Base-by-base conservation (phyloP, 2,797 vertebrate species). In the Bryconaethiops microstoma region DNA sequence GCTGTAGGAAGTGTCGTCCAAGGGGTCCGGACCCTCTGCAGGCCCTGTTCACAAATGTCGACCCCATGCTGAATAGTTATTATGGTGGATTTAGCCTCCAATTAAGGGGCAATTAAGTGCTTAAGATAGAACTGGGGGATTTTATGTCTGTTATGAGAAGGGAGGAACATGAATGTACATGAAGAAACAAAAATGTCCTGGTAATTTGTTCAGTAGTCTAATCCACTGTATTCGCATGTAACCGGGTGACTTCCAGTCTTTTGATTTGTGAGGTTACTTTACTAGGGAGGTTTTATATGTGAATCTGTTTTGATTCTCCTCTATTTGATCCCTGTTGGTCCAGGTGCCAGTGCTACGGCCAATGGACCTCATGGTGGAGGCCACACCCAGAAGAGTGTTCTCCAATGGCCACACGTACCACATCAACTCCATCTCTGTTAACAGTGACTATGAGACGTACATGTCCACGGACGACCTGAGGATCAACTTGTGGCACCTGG, bases 281-380 rank as follows among this genome's bases (percentile, higher is more conserved):
- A 39, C 5, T 39, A 12, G 19, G 25, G 23, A 48, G 57, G 55
- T 19, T 68, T 13, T 21, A 14, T 17, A 60, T 14, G 4, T 19
- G 13, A 39, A 71, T 72, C 45, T 62, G 6, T 81, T 42, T 45
- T 42, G 40, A n/a, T 77, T 40, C 23, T 75, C 45, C 25, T 17
- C 9, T 39, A n/a, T 35, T 74, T 59, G 25, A 55, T 62, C 40
- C 19, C 19, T 68, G 65, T 9, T 68, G 19, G 5, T 13, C 17
- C 84, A 99, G 98, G 98, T 99, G 60, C 98, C 98, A 0, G 97
- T 99, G 80, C 90, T 97, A 25, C 93, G 89, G 91, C 96, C 96
- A 85, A 96, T 96, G 96, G 96, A 97, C 86, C 91, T 97, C 87
- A 97, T 97, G 96, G 96, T 97, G 87, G 96, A 97, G 88, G 96